phyloP scores from a whole-genome alignment of 92 coral and sea anemone species.

The Bergia sp. region DNA sequence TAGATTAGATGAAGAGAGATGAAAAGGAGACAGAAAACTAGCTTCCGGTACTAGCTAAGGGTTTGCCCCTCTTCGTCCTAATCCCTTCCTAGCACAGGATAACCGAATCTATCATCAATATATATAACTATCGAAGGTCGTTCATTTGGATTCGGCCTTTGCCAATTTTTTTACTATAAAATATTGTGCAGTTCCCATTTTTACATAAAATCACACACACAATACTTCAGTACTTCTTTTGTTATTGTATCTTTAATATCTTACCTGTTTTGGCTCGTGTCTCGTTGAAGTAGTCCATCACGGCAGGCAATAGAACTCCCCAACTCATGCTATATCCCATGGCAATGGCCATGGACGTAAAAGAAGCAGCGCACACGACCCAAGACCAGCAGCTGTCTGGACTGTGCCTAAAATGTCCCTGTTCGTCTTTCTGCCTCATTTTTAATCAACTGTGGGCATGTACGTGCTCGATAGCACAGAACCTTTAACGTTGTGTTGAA shows the following conservation, averaged over 20 bases:
- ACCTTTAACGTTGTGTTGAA: no score
- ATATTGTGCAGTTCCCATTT: no score
- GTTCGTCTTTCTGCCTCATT: not conserved
- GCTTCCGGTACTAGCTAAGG: no score
- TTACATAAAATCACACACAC: not conserved
- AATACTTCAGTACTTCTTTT: not conserved
- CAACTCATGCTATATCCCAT: slow-evolving; percentile 1
- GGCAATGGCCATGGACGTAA: not conserved
- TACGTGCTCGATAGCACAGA: not conserved
- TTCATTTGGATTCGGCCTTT: no score
- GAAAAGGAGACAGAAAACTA: no score
- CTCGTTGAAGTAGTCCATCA: slow-evolving; percentile 18
- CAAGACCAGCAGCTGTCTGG: slow-evolving; percentile 21
- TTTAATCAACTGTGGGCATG: not conserved
- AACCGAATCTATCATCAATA: no score
- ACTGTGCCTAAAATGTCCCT: not conserved
- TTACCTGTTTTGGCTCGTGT: slow-evolving; percentile 23
- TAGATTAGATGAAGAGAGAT: no score
- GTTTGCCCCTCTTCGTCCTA: no score
- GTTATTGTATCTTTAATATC: not conserved
- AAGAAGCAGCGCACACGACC: slow-evolving; percentile 17
- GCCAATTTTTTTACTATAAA: no score
- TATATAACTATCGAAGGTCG: no score
- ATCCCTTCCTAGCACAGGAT: no score
- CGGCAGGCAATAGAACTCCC: slow-evolving; percentile 15